These are phyloP conservation scores for Caenorhabditis sp. DNA, from an alignment of 2,888 invertebrate genomes.

Conservation along the genomic window DNA sequence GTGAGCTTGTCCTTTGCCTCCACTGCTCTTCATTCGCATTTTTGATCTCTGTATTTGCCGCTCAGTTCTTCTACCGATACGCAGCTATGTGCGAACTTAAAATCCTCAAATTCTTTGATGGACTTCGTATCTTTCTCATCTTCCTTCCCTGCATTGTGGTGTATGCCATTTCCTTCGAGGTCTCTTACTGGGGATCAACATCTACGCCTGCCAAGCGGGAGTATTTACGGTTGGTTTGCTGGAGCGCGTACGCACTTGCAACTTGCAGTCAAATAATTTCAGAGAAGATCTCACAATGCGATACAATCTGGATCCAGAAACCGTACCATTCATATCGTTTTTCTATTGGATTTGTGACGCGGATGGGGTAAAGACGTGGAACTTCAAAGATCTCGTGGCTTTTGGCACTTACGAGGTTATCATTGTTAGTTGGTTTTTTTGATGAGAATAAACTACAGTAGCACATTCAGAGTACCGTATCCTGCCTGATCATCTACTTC, in stretches of 20 bases:
- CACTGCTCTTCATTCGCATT: not conserved
- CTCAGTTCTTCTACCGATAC: conserved; percentile 5
- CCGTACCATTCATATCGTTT: not conserved
- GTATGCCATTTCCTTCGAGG: not conserved
- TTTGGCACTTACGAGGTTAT: not conserved
- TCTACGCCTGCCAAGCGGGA: not conserved
- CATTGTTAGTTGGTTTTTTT: conserved; percentile 28
- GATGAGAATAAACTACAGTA: too few species aligned
- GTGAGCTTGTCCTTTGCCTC: not conserved
- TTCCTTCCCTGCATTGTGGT: not conserved
- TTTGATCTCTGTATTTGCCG: not conserved
- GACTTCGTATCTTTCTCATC: not conserved
- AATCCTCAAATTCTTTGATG: not conserved
- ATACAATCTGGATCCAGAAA: not conserved
- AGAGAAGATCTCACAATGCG: not conserved
- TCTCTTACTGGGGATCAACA: not conserved
- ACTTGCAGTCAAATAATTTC: not conserved
- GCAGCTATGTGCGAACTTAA: not conserved
- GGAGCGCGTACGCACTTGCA: not conserved
- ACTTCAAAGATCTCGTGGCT: not conserved
- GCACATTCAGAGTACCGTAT: conserved; percentile 11
- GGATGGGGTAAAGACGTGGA: not conserved
- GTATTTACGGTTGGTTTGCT: not conserved
- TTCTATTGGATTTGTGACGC: not conserved
- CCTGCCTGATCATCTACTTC: conserved; percentile 25